Conservation (phyloP, 2,888 invertebrate species). For the Scaptomyza parva region DNA sequence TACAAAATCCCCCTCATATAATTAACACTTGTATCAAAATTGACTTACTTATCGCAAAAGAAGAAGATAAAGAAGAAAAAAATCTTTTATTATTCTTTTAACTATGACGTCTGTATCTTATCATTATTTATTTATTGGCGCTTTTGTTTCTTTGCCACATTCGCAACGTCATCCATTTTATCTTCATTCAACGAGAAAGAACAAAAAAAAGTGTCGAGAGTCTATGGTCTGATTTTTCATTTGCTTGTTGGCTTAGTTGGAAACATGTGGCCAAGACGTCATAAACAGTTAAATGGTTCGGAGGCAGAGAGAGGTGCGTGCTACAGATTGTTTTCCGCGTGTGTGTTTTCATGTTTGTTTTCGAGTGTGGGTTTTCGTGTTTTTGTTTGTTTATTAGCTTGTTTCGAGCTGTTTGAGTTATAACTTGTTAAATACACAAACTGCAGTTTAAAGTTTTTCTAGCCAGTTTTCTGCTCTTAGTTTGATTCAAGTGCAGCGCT, state of each 20-base stretch:
- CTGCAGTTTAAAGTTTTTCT: constrained; percentile 10
- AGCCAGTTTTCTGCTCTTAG: not conserved
- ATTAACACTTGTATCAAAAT: not conserved
- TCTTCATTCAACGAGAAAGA: constrained; percentile 3
- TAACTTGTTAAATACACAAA: not conserved
- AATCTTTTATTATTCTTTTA: constrained; percentile 29
- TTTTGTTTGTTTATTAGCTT: not conserved
- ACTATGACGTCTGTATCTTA: constrained; percentile 61
- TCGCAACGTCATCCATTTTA: constrained; percentile 52
- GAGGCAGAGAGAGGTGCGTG: constrained; percentile 16
- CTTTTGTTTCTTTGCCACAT: constrained; percentile 30
- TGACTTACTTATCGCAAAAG: constrained; percentile 30
- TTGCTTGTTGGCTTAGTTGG: constrained; percentile 15
- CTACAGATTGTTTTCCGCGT: not conserved
- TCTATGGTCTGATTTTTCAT: constrained; percentile 15
- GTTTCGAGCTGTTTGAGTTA: not conserved
- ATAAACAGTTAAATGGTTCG: constrained; percentile 13
- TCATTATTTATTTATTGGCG: constrained; percentile 44
- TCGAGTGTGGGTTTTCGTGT: no score
- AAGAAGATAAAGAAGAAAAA: constrained; percentile 3
- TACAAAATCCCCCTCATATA: constrained; percentile 5
- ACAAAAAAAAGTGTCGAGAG: not conserved
- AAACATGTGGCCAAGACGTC: constrained; percentile 36
- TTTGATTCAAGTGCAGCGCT: constrained; percentile 14
- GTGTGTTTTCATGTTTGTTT: no score